These are phyloP conservation scores for Chiloscyllium punctatum DNA, from an alignment of 2,797 vertebrate species.

Conservation along the genomic window DNA sequence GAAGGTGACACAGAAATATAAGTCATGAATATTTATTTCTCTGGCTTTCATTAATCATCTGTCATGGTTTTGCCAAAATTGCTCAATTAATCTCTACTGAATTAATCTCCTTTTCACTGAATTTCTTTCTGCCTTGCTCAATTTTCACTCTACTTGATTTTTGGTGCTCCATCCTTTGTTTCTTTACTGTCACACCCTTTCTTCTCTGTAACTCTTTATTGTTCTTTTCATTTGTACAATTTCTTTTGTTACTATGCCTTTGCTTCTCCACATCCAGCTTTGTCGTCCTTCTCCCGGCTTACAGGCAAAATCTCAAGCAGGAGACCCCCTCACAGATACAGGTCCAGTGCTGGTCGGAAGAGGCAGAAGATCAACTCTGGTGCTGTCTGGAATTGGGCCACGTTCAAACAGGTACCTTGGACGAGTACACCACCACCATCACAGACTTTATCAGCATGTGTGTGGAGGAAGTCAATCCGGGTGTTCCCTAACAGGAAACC, in stretches of 20 bases:
- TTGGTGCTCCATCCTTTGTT: background rate
- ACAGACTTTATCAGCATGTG: no score
- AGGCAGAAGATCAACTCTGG: no score
- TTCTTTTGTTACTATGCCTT: background rate
- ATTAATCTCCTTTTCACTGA: background rate
- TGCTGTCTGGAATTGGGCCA: no score
- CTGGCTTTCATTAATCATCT: background rate
- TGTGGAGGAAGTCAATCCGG: no score
- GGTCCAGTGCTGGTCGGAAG: no score
- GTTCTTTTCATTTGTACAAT: background rate
- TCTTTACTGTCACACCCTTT: background rate
- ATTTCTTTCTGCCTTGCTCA: background rate
- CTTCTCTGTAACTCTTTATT: background rate
- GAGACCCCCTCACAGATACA: no score
- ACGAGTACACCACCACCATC: no score
- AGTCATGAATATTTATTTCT: background rate
- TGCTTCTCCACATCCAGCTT: background rate
- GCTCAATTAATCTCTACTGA: background rate
- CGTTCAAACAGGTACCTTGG: no score
- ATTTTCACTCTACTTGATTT: background rate
- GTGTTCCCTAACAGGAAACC: no score
- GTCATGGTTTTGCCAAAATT: background rate
- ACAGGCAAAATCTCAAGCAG: no score
- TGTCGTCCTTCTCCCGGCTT: background rate
- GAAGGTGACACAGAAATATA: background rate